Evolutionary conservation across 2,888 invertebrate species (phyloP).

Genomic region (Apamea epomidion): DNA sequence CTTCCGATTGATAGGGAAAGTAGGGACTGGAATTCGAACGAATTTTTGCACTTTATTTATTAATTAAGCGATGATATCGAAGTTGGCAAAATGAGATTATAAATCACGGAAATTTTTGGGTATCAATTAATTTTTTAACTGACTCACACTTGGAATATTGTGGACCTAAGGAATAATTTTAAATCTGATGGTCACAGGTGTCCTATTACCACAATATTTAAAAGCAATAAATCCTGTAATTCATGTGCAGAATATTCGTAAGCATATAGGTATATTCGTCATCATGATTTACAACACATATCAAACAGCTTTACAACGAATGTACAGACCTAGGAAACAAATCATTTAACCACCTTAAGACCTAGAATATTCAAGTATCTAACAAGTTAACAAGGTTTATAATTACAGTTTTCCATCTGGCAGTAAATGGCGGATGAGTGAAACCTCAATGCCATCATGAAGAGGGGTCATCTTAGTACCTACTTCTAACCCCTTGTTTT

Average conservation of each 20-base stretch:
- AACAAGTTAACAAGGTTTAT: slow-evolving; percentile 43
- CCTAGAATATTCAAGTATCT: slow-evolving; percentile 23
- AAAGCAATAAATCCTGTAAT: slow-evolving; percentile 13
- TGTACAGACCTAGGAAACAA: slow-evolving; percentile 5
- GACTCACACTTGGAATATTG: neutral
- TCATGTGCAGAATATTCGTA: neutral
- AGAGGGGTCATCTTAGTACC: slow-evolving; percentile 46
- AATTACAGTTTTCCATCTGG: slow-evolving; percentile 35
- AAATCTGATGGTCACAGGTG: neutral
- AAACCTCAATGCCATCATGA: slow-evolving; percentile 46
- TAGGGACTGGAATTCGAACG: neutral
- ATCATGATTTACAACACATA: slow-evolving; percentile 13
- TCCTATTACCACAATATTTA: neutral
- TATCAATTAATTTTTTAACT: neutral
- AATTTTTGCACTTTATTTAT: slow-evolving; percentile 18
- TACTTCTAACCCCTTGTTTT: slow-evolving; percentile 56
- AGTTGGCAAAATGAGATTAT: neutral
- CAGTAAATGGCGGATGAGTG: slow-evolving; percentile 36
- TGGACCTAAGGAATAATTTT: neutral
- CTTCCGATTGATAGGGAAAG: slow-evolving; percentile 53
- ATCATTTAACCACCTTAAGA: slow-evolving; percentile 10
- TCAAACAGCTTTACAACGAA: neutral
- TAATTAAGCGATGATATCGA: neutral
- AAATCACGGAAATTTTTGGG: neutral
- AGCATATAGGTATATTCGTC: slow-evolving; percentile 7